Percentiles rank a stretch among this genome's conserved stretches.
phyloP scores from a whole-genome alignment of 2,113 vertebrate species.

The Blennius ocellaris region DNA sequence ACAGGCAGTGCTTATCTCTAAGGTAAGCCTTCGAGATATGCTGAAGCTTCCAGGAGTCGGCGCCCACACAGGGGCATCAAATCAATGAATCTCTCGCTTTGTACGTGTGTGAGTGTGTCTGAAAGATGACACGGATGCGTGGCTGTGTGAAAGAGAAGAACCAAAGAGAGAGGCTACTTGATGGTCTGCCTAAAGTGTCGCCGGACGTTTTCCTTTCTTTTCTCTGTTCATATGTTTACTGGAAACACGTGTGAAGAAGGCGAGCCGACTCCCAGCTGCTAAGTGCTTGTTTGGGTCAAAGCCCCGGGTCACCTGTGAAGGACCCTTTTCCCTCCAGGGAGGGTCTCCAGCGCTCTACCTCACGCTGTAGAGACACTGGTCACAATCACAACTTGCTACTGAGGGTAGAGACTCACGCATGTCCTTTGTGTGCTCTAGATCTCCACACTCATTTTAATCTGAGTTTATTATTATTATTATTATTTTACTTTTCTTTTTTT shows the following conservation, averaged over 20 bases:
- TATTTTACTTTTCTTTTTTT: constrained; percentile 37
- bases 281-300: constrained; percentile 58
- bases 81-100: constrained; percentile 60
- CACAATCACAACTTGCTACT: constrained; percentile 81
- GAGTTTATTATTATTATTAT: constrained; percentile 47
- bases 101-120: constrained; percentile 23
- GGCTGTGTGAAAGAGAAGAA: constrained; percentile 43
- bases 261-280: constrained; percentile 43
- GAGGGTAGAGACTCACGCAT: constrained; percentile 73
- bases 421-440: constrained; percentile 72
- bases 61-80: constrained; percentile 28
- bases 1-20: constrained; percentile 36
- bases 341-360: constrained; percentile 83
- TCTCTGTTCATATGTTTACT: constrained; percentile 4
- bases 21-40: constrained; percentile 34
- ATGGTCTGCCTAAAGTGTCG: constrained; percentile 23
- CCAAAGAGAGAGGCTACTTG: constrained; percentile 68
- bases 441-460: constrained; percentile 77
- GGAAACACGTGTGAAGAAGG: constrained; percentile 13
- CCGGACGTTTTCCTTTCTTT: constrained; percentile 43
- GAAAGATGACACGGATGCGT: constrained; percentile 12
- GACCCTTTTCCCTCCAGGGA: constrained; percentile 71
- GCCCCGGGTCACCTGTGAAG: constrained; percentile 66
- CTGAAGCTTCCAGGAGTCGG: constrained; percentile 50
- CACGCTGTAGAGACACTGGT: constrained; percentile 84